Conservation (phyloP, 2,797 vertebrate species). For the Tadarida brasiliensis region DNA sequence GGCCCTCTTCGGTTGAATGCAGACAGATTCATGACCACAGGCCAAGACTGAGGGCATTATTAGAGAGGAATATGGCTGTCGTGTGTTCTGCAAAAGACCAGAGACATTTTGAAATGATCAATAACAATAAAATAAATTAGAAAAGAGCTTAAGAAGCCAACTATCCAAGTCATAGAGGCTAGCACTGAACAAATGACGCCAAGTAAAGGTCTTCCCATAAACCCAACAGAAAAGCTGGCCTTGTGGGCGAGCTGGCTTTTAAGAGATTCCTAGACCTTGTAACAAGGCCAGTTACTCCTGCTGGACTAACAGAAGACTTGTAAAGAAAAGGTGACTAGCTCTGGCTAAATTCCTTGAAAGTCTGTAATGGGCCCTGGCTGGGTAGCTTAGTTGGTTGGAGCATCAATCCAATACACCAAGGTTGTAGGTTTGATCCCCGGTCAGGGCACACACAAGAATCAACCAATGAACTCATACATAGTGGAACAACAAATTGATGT, state of each 20-base stretch:
- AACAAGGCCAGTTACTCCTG: too few relatives aligned
- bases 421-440: too few relatives aligned
- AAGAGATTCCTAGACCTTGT: background rate
- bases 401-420: too few relatives aligned
- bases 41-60: background rate
- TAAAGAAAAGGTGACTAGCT: background rate
- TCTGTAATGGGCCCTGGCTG: background rate
- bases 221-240: background rate
- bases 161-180: background rate
- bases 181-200: background rate
- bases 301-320: background rate
- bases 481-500: too few relatives aligned
- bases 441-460: too few relatives aligned
- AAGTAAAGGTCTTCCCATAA: background rate
- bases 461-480: too few relatives aligned
- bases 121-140: background rate
- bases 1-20: background rate
- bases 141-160: background rate
- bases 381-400: too few relatives aligned
- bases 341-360: background rate
- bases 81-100: background rate
- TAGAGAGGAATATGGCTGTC: background rate
- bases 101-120: background rate
- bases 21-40: background rate
- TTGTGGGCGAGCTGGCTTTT: background rate